Evolutionary conservation across 2,888 invertebrate genomes (phyloP).

Genomic region (Drosophila austrosaltans): DNA sequence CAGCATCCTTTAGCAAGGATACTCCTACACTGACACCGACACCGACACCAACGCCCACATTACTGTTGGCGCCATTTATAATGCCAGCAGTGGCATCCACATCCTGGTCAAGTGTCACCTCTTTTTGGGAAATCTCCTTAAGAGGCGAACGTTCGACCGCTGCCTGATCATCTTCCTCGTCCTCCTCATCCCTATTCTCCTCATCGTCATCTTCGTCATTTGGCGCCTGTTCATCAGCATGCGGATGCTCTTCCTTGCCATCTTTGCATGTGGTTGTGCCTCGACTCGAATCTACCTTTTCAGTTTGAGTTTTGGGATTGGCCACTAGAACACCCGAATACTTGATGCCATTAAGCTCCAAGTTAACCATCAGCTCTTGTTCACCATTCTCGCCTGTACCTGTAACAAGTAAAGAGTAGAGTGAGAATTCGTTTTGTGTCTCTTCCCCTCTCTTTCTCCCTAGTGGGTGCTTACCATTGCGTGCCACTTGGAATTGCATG

Average conservation of each 20-base stretch:
- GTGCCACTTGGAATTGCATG: conserved; percentile 91
- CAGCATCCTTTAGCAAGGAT: conserved; percentile 59
- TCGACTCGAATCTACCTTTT: background rate
- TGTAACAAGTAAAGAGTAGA: conserved; percentile 77
- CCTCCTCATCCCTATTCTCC: conserved; percentile 25
- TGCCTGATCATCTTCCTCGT: conserved; percentile 20
- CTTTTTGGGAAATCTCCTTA: background rate
- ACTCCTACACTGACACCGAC: conserved; percentile 35
- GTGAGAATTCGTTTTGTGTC: background rate
- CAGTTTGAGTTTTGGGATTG: conserved; percentile 60
- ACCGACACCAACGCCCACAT: conserved; percentile 6
- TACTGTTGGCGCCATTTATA: conserved; percentile 27
- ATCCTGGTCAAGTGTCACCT: conserved; percentile 1
- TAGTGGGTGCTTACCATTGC: conserved; percentile 87
- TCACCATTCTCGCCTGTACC: conserved; percentile 93
- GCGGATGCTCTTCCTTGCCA: conserved; percentile 33
- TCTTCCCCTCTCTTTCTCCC: background rate
- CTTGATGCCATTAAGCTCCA: conserved; percentile 97
- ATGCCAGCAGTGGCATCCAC: conserved; percentile 23
- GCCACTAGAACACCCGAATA: conserved; percentile 97
- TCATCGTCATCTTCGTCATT: conserved; percentile 28
- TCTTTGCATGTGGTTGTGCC: background rate
- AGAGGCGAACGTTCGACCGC: conserved; percentile 5
- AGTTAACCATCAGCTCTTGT: conserved; percentile 95
- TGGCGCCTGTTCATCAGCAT: conserved; percentile 12